A percentile compares a stretch with the other conserved stretches of the same genome.
Evolutionary conservation across 1,140 invertebrate genomes (phyloP).

Genomic region (Hylyphantes graminicola): DNA sequence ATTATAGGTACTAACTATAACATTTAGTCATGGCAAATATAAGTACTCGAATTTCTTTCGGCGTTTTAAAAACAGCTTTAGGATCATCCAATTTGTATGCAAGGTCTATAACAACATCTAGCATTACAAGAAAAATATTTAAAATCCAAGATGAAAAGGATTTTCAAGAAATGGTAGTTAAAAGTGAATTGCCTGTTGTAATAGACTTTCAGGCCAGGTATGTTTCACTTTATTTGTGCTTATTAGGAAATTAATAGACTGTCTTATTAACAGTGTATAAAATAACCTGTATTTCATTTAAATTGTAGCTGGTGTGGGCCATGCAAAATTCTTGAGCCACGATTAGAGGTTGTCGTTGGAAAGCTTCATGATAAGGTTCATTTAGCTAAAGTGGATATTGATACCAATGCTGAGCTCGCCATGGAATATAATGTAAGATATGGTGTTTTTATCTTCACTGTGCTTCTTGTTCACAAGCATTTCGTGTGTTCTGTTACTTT

Average conservation of each 20-base stretch:
- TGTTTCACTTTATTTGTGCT: slow-evolving; percentile 66
- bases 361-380: slow-evolving; percentile 79
- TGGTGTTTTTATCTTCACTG: too few relatives aligned
- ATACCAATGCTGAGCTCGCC: slow-evolving; percentile 88
- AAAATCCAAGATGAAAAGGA: slow-evolving; percentile 93
- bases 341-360: slow-evolving; percentile 87
- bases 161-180: slow-evolving; percentile 89
- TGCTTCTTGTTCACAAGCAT: too few relatives aligned
- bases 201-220: slow-evolving; percentile 97
- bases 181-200: slow-evolving; percentile 87
- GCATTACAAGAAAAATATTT: slow-evolving; percentile 72
- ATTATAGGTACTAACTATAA: background rate
- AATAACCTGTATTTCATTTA: slow-evolving; percentile 60
- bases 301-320: slow-evolving; percentile 93
- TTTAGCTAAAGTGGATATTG: slow-evolving; percentile 94
- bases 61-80: background rate
- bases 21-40: background rate
- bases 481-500: too few relatives aligned
- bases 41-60: background rate
- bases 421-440: slow-evolving; percentile 83
- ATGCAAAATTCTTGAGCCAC: slow-evolving; percentile 88
- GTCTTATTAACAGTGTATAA: slow-evolving; percentile 40
- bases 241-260: background rate
- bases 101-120: slow-evolving; percentile 4
- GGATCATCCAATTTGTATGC: background rate